phyloP scores from a whole-genome alignment of 2,113 vertebrate genomes.

The Phaetusa simplex region DNA sequence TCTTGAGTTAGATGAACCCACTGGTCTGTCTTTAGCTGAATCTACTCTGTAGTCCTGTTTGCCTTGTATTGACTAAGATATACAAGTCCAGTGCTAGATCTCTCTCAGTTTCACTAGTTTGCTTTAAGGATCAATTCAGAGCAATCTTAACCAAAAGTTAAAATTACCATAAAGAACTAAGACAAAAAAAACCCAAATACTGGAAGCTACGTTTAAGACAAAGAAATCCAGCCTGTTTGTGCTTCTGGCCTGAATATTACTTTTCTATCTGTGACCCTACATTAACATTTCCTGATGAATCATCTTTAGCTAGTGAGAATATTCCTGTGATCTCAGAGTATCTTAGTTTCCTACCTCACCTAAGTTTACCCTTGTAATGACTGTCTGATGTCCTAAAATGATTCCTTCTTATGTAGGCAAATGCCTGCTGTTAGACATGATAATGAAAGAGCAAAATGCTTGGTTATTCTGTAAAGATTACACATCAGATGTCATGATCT shows the following conservation, averaged over 20 bases:
- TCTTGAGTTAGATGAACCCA: background rate
- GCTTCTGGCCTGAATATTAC: background rate
- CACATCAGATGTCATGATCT: background rate
- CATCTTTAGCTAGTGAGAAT: background rate
- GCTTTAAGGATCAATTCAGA: background rate
- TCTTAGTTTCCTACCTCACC: background rate
- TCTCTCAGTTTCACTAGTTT: background rate
- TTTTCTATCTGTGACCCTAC: background rate
- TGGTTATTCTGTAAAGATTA: background rate
- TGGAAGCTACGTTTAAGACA: background rate
- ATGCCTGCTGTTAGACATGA: background rate
- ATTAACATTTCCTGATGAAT: background rate
- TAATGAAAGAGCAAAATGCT: conserved; percentile 14
- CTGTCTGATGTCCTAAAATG: background rate
- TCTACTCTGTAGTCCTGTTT: background rate
- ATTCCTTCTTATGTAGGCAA: conserved; percentile 19
- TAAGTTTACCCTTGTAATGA: background rate
- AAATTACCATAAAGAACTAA: background rate
- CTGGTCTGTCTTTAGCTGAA: background rate
- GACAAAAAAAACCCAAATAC: background rate
- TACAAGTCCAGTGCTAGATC: background rate
- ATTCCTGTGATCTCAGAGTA: conserved; percentile 6
- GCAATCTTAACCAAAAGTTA: background rate
- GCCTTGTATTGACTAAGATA: background rate
- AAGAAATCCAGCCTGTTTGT: background rate